A percentile compares a stretch with the other conserved stretches of the same genome.
phyloP scores from a whole-genome alignment of 2,888 invertebrate genomes.

The Pterostichus madidus region DNA sequence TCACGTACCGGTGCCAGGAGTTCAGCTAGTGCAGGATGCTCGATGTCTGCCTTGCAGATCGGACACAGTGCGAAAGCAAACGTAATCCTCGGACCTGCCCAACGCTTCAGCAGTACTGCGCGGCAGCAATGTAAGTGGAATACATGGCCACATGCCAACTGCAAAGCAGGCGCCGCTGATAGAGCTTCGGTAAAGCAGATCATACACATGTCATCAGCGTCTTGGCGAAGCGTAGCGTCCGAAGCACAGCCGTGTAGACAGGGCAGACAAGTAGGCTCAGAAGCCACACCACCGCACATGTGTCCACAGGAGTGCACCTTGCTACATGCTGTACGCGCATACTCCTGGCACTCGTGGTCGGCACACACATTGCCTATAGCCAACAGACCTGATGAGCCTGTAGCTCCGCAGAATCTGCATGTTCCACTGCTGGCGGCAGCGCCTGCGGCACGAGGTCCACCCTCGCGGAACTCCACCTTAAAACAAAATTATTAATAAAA shows the following conservation, averaged over 20 bases:
- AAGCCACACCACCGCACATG: conserved; percentile 94
- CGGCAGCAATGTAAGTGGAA: conserved; percentile 96
- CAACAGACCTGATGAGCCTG: conserved; percentile 89
- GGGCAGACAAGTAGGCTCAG: conserved; percentile 91
- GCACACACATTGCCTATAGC: conserved; percentile 96
- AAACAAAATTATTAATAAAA: neutral
- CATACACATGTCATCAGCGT: conserved; percentile 99
- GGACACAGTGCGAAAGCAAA: conserved; percentile 98
- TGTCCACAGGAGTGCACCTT: conserved; percentile 93
- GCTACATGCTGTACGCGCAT: conserved; percentile 89
- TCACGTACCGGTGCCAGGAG: conserved; percentile 89
- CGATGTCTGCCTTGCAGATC: conserved; percentile 95
- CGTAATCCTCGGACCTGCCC: conserved; percentile 97
- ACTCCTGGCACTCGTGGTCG: conserved; percentile 95
- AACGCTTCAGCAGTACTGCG: conserved; percentile 90
- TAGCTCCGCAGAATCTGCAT: conserved; percentile 95
- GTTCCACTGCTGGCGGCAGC: conserved; percentile 81
- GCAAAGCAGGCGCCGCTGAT: conserved; percentile 96
- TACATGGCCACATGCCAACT: conserved; percentile 95
- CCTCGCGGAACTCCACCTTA: conserved; percentile 91
- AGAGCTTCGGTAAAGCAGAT: conserved; percentile 98
- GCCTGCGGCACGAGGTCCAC: conserved; percentile 78
- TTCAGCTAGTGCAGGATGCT: conserved; percentile 89
- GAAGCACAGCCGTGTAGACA: conserved; percentile 91
- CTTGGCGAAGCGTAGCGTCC: conserved; percentile 86